A percentile compares a stretch with the other conserved stretches of the same genome.
Conservation (phyloP, 1,140 invertebrate species). For the Mesaphorura yosii region DNA sequence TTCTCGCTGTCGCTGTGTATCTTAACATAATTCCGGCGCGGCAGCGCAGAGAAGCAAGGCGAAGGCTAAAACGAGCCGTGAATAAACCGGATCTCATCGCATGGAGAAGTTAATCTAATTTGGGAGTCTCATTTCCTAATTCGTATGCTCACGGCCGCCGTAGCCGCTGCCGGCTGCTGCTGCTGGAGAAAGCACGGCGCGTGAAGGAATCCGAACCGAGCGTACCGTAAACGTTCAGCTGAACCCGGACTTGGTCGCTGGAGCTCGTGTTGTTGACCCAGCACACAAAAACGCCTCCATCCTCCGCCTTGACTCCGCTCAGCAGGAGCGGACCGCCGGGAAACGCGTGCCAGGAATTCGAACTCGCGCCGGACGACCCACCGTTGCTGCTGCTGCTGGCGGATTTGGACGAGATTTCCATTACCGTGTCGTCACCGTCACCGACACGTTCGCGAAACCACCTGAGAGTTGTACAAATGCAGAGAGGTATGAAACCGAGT, state of each 20-base stretch:
- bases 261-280: slow-evolving; percentile 77
- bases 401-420: slow-evolving; percentile 19
- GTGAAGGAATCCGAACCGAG: no score
- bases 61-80: no score
- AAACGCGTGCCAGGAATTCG: not conserved
- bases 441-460: slow-evolving; percentile 27
- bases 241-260: slow-evolving; percentile 67
- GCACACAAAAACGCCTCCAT: slow-evolving; percentile 70
- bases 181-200: no score
- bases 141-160: no score
- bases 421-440: slow-evolving; percentile 24
- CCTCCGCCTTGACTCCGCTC: slow-evolving; percentile 53
- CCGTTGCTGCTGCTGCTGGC: slow-evolving; percentile 16
- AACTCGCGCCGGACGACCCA: not conserved
- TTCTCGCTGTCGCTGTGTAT: no score
- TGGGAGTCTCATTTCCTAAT: no score
- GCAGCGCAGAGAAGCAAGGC: no score
- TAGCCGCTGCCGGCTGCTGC: no score
- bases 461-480: slow-evolving; percentile 6
- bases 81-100: no score
- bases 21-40: no score
- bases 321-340: slow-evolving; percentile 31
- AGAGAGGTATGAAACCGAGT: not conserved
- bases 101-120: no score
- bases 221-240: slow-evolving; percentile 55